A percentile compares a stretch with the other conserved stretches of the same genome.
These are phyloP conservation scores for Kryptopterus vitreolus DNA, from an alignment of 2,797 vertebrate genomes.

Conservation along the genomic window DNA sequence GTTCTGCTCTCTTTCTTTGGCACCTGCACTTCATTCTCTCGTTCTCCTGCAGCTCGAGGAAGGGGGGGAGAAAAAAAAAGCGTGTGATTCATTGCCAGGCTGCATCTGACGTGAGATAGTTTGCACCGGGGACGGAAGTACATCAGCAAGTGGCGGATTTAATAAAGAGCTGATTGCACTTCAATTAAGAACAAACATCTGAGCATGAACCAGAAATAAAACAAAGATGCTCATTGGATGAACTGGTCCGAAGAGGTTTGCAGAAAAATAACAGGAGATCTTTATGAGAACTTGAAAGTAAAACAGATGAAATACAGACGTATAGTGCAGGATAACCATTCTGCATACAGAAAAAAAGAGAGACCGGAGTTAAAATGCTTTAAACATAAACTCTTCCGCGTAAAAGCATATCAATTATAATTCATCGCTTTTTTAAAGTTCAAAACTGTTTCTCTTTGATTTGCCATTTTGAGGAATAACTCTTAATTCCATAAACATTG, in stretches of 20 bases:
- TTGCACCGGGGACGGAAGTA: neutral
- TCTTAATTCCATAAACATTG: neutral
- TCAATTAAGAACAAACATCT: conserved; percentile 1
- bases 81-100: neutral
- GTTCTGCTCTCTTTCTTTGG: conserved; percentile 83
- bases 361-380: neutral
- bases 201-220: neutral
- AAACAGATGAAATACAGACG: neutral
- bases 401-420: neutral
- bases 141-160: neutral
- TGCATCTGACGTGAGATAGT: neutral
- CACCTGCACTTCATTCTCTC: conserved; percentile 78
- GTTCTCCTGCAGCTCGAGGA: conserved; percentile 70
- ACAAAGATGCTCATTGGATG: too few species aligned
- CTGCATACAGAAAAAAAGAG: neutral
- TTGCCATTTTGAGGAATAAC: neutral
- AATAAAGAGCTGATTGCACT: neutral
- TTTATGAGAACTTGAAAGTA: neutral
- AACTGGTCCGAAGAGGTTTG: neutral
- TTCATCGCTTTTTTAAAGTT: neutral
- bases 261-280: neutral
- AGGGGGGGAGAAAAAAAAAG: conserved; percentile 33
- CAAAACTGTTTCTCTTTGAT: neutral
- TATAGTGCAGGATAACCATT: neutral
- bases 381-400: neutral